Base-by-base conservation (phyloP, 2,888 invertebrate genomes). In the Margaritifera margaritifera region DNA sequence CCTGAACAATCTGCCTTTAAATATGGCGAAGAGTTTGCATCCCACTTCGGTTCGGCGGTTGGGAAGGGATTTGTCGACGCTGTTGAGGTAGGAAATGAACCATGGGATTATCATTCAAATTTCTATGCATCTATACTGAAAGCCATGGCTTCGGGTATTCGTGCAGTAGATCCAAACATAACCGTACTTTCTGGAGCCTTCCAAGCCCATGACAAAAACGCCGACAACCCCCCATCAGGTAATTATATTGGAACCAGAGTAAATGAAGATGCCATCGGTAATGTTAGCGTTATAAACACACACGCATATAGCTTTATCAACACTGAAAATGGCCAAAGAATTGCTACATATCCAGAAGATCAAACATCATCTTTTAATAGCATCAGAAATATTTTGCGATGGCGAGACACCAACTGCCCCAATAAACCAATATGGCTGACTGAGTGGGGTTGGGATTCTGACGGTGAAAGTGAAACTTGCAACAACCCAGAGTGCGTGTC, bases 361-460 rank as follows among this genome's bases (percentile, higher is more conserved):
- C 75, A 73, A n/a, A 62, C 68, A 1, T 80, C 82, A 3, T 52
- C 75, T 6, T 81, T 83, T 65, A 78, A 79, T 31, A 77, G 77
- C 59, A 66, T 82, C 15, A 68, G 75, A 27, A 80, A 81, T 53
- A 66, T 84, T 20, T 61, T 78, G 19, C 68, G 81, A 51, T 84
- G 84, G 84, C 72, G 81, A 25, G 75, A 82, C 61, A 62, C 66
- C 4, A 84, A 84, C 69, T 74, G 69, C 20, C 81, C 82, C 0
- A 52, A 50, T n/a, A 80, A 77, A 19, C 77, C 79, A 0, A 63
- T 84, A 24, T 84, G 84, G 84, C 74, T 84, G 27, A 84, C 84
- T 8, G 84, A 84, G 66, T 84, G 82, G 81, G 84, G 84, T 2
- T 84, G 84, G 84, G 84, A 84, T 70, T 71, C 77, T 5, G 62